These are phyloP conservation scores for Drosophila demipolita DNA, from an alignment of 2,888 invertebrate species.

Conservation along the genomic window DNA sequence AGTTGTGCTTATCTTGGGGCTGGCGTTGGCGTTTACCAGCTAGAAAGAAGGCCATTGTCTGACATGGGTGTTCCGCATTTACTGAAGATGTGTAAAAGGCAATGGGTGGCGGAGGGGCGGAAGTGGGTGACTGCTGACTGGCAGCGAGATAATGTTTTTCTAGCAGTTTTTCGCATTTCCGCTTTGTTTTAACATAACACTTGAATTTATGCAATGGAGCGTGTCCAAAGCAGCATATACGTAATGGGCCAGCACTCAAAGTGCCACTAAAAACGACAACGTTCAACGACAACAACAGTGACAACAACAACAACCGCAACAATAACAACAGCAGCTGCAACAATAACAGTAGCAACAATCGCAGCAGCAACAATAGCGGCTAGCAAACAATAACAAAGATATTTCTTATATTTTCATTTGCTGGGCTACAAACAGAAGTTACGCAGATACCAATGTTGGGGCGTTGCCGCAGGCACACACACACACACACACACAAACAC, in stretches of 20 bases:
- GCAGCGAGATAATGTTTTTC: constrained; percentile 49
- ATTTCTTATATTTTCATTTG: constrained; percentile 71
- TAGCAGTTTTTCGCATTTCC: constrained; percentile 70
- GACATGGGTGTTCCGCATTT: constrained; percentile 54
- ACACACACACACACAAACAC: constrained; percentile 38
- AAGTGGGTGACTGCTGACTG: constrained; percentile 15
- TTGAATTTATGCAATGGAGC: constrained; percentile 82
- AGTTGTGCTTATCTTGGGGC: constrained; percentile 73
- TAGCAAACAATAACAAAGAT: constrained; percentile 70
- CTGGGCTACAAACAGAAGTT: constrained; percentile 46
- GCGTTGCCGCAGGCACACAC: constrained; percentile 53
- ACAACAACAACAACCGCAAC: constrained; percentile 24
- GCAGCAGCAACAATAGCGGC: constrained; percentile 42
- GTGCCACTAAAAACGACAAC: constrained; percentile 67
- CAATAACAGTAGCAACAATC: constrained; percentile 28
- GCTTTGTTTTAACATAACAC: constrained; percentile 81
- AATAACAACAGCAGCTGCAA: constrained; percentile 33
- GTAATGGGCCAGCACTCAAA: constrained; percentile 74
- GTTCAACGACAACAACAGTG: constrained; percentile 35
- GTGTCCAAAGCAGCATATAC: constrained; percentile 80
- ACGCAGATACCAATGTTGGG: constrained; percentile 43
- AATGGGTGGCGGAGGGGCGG: not conserved
- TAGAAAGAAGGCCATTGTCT: constrained; percentile 49
- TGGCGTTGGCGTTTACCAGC: constrained; percentile 43
- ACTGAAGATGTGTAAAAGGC: not conserved